These are phyloP conservation scores for Mantis religiosa DNA, from an alignment of 2,888 invertebrate species.

Conservation along the genomic window DNA sequence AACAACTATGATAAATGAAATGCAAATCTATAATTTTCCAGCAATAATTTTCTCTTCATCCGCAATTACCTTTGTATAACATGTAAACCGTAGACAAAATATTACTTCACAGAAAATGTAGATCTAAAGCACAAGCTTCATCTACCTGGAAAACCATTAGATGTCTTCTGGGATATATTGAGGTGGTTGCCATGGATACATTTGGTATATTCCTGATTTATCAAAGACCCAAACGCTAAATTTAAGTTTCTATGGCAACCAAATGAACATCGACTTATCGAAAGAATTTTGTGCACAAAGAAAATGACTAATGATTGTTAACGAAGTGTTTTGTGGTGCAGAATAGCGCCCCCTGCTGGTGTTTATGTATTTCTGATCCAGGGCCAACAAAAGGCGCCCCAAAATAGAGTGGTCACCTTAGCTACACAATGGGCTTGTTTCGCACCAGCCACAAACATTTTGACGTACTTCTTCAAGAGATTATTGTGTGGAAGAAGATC, in stretches of 20 bases:
- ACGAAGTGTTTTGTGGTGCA: background rate
- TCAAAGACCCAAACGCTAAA: background rate
- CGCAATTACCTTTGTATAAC: no score
- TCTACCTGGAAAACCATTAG: background rate
- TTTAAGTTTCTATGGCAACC: background rate
- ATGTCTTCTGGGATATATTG: background rate
- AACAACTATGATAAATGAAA: no score
- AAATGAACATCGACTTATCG: background rate
- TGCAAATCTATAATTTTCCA: no score
- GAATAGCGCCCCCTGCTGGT: no score
- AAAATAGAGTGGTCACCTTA: background rate
- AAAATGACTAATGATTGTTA: background rate
- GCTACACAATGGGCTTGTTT: background rate
- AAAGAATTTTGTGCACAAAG: background rate
- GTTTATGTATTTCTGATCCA: background rate
- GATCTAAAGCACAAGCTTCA: background rate
- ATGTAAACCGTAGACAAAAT: no score
- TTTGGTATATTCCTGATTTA: background rate
- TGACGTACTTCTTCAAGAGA: conserved; percentile 1
- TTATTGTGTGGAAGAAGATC: conserved; percentile 13
- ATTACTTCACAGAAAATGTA: no score
- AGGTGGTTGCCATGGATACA: no score
- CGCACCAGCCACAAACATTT: background rate
- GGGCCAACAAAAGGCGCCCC: background rate
- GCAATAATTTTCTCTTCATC: no score